Evolutionary conservation across 2,113 vertebrate species (phyloP), one percentile per base, ranked within the genome.

Genomic region (Crocuta crocuta): DNA sequence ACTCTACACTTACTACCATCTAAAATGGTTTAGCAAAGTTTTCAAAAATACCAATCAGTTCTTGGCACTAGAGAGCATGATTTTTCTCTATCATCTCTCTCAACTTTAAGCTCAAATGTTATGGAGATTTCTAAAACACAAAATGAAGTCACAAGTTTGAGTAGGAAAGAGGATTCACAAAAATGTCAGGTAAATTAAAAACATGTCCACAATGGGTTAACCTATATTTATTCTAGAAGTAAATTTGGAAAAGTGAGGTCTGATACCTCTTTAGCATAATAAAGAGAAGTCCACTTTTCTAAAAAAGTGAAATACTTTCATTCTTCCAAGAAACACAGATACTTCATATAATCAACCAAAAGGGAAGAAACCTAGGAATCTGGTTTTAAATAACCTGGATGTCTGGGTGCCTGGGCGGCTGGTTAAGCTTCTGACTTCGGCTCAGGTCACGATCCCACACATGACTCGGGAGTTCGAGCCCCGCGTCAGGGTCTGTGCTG

Each of bases 41-140:
- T 73, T 83, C 33, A 94, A 73, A 50, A 93, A n/a, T 16, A 66
- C 50, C 35, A 53, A 45, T 28, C 7, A 48, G 55, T 70, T 81
- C 43, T 85, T 43, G 24, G 50, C 10, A 85, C 33, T 1, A 81
- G 26, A 90, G 9, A 50, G 16, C 28, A 82, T 35, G 13, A 21
- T 76, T 96, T 89, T 92, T 84, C 79, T 93, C 78, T 50, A 55
- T 2, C 81, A 58, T 55, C 26, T 87, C 4, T 63, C 39, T 95
- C 81, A 80, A 80, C 24, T 78, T 97, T 66, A 73, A 66, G 89
- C 31, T 85, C 48, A 87, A 76, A 76, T n/a, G n/a, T 79, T 53
- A 79, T 74, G 58, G 43, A 95, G 55, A 89, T 89, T 61, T 83
- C 74, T 84, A 90, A 94, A 63, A 48, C n/a, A 91, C 39, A 91